Evolutionary conservation across 2,888 invertebrate genomes (phyloP).

Genomic region (Corythucha ciliata): DNA sequence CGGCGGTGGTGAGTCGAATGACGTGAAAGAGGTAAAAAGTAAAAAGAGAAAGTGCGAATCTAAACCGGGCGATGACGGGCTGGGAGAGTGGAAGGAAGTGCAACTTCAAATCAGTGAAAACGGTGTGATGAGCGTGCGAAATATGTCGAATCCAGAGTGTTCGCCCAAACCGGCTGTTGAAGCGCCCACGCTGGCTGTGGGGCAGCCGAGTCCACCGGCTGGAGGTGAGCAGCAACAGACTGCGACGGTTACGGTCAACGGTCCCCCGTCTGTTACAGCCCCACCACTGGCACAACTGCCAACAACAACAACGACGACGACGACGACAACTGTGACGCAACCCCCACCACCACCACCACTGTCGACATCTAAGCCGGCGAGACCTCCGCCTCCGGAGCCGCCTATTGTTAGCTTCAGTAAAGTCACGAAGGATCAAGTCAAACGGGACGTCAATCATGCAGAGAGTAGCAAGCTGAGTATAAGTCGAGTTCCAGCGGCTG

Average conservation of each 20-base stretch:
- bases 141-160: slow-evolving; percentile 26
- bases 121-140: slow-evolving; percentile 52
- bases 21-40: slow-evolving; percentile 2
- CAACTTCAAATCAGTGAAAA: slow-evolving; percentile 56
- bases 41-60: not conserved
- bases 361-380: slow-evolving; percentile 15
- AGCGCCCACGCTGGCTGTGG: slow-evolving; percentile 21
- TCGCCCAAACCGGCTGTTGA: slow-evolving; percentile 28
- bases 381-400: slow-evolving; percentile 1
- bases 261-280: not conserved
- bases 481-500: slow-evolving; percentile 27
- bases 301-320: slow-evolving; percentile 22
- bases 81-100: slow-evolving; percentile 51
- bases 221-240: slow-evolving; percentile 10
- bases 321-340: slow-evolving; percentile 17
- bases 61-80: slow-evolving; percentile 12
- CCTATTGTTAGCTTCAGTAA: slow-evolving; percentile 30
- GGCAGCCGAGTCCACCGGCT: slow-evolving; percentile 10
- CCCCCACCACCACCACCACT: slow-evolving; percentile 18
- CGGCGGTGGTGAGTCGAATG: not conserved
- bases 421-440: slow-evolving; percentile 29
- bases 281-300: not conserved
- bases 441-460: slow-evolving; percentile 22
- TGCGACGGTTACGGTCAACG: not conserved
- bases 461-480: slow-evolving; percentile 30